Evolutionary conservation across 64 coral and sea anemone species (phyloP).

Genomic region (Porites lutea): DNA sequence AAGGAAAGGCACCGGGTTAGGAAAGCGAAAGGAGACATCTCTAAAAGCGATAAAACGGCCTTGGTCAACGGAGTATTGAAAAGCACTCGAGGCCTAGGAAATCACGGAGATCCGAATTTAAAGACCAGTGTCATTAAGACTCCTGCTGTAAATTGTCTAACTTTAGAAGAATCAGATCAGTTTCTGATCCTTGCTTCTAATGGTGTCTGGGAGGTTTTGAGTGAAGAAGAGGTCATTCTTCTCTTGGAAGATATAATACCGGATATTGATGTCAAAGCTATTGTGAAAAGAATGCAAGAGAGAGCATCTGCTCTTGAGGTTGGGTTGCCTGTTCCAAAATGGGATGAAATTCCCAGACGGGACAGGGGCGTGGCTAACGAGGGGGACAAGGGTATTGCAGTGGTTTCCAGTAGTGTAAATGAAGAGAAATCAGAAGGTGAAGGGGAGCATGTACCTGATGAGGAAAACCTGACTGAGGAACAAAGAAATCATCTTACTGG

Average conservation of each 20-base stretch:
- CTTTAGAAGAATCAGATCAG: conserved; percentile 80
- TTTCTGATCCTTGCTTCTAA: conserved; percentile 86
- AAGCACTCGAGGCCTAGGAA: conserved; percentile 90
- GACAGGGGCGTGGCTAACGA: conserved; percentile 7
- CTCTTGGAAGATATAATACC: conserved; percentile 91
- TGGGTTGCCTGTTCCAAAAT: conserved; percentile 12
- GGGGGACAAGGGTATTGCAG: not conserved
- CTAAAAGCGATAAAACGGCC: conserved; percentile 76
- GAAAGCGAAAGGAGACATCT: conserved; percentile 77
- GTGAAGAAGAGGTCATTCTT: conserved; percentile 84
- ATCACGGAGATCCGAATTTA: conserved; percentile 89
- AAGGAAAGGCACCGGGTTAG: conserved; percentile 77
- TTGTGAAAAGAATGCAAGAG: conserved; percentile 69
- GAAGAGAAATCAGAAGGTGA: not conserved
- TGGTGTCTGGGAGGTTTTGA: conserved; percentile 97
- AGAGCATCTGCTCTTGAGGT: conserved; percentile 6
- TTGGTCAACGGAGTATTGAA: conserved; percentile 85
- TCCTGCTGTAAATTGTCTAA: conserved; percentile 75
- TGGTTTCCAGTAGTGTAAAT: not conserved
- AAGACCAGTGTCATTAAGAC: conserved; percentile 83
- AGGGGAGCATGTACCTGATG: not conserved
- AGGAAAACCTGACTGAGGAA: not conserved
- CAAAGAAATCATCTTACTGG: not conserved
- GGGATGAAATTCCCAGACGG: conserved; percentile 27
- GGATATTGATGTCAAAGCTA: conserved; percentile 81